Evolutionary conservation across 2,113 vertebrate genomes (phyloP).

Genomic region (Speoplatyrhinus poulsoni): DNA sequence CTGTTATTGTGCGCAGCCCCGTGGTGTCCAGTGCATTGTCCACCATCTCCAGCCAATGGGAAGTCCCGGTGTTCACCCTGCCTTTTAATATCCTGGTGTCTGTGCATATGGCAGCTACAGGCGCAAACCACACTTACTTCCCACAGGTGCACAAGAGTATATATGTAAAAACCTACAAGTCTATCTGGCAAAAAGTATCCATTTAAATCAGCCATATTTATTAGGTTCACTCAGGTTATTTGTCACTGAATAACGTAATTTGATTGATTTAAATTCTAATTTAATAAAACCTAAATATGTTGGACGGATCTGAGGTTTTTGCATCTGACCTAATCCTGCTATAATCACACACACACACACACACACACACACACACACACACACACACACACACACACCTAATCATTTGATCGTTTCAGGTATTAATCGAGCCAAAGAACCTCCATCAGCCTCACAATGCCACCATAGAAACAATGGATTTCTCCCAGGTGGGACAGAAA

Average conservation of each 20-base stretch:
- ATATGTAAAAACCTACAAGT: background rate
- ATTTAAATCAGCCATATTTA: too few species aligned
- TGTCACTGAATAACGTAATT: too few species aligned
- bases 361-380: conserved; percentile 4
- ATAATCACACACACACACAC: background rate
- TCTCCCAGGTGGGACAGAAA: conserved; percentile 67
- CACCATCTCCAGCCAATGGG: conserved; percentile 79
- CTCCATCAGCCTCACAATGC: conserved; percentile 54
- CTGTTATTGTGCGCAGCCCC: conserved; percentile 68
- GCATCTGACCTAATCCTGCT: background rate
- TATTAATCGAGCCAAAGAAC: conserved; percentile 47
- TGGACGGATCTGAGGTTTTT: too few species aligned
- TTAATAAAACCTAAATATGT: too few species aligned
- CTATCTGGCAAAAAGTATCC: too few species aligned
- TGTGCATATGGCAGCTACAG: conserved; percentile 75
- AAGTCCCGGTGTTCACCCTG: conserved; percentile 81
- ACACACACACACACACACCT: conserved; percentile 5
- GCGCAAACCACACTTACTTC: conserved; percentile 78
- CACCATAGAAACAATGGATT: conserved; percentile 64
- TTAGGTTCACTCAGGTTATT: too few species aligned
- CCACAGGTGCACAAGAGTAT: conserved; percentile 34
- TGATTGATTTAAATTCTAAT: too few species aligned
- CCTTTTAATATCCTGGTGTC: conserved; percentile 82
- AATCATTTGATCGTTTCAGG: conserved; percentile 24
- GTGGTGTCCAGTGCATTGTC: conserved; percentile 78